Base-by-base conservation (phyloP, 2,797 vertebrate genomes). In the Hippopotamyrus pictus region DNA sequence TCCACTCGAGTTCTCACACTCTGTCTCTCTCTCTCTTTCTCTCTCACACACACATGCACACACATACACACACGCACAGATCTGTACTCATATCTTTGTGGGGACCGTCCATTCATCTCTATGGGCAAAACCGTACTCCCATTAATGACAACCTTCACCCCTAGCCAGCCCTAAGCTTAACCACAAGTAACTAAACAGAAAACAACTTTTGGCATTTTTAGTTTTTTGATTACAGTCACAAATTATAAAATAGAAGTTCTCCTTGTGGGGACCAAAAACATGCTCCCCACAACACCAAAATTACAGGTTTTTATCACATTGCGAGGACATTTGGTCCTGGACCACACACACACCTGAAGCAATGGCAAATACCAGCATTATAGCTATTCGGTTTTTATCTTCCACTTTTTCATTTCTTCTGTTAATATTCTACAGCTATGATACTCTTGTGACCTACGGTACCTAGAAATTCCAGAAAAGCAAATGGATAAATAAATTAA, bases 11-110 rank as follows among this genome's bases (percentile, higher is more conserved):
- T 88, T 86, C 82, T 50, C 87, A 89, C 87, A 88, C 53, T 57
- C 44, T 14, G 29, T 48, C 37, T 89, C 87, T 82, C 62, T 57
- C 46, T 22, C 9, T 46, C 37, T 4, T 3, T 3, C 37, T 0
- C 37, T 90, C 86, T 54, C 89, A 92, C 92, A 89, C 91, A 92
- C 90, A 88, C 90, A 44, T 0, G 0, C 33, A 48, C 19, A 41
- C 29, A 37, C 89, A 51, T 0, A 1, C 22, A 48, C 11, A 3
- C 50, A 51, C 3, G 0, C 50, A 19, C 1, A 25, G n/a, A 11
- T 25, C 8, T 62, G n/a, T 62, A 62, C 22, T 9, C 57, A 22
- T 62, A 7, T 22, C 57, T 62, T 62, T 2, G 57, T 62, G n/a
- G 8, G 8, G 22, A 25, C 59, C 0, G 7, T 59, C 54, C 54